Base-by-base conservation (phyloP, 2,113 vertebrate species). In the Austrofundulus limnaeus region DNA sequence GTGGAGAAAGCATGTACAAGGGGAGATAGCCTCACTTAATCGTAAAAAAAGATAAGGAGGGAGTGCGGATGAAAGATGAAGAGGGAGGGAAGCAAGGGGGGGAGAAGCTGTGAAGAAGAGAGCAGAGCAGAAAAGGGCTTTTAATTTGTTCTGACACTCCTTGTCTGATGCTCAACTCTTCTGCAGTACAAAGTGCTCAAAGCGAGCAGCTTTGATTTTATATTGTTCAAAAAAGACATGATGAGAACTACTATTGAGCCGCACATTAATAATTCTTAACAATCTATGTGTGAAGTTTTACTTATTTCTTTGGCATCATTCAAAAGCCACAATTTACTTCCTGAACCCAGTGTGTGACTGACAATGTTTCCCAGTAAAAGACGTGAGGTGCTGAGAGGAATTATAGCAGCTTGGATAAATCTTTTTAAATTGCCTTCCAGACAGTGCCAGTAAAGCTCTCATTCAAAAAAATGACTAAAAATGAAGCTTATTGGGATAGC, bases 91-190 rank as follows among this genome's bases (percentile, higher is more conserved):
- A 20, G 43, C 17, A 10, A 1, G 31, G 31, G 7, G 28, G 7
- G 31, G 9, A 77, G 50, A 60, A 20, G 43, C 17, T 56, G 15
- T 19, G 53, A 51, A 31, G 51, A 53, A 52, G 61, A 53, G 21
- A 66, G 62, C 37, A 17, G 42, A 59, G 58, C 10, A 10, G 58
- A 80, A 55, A 69, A 46, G 39, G 61, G 61, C 64, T 80, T 86
- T 76, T 85, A 81, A 89, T 92, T 82, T 83, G 78, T 66, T 86
- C 73, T 80, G 87, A 87, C 75, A 17, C 72, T 80, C 65, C 70
- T 63, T 24, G 59, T 49, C 59, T 59, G 74, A 83, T 77, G 76
- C 75, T 82, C 70, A 54, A 82, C 82, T 78, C 73, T 72, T 84
- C 81, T 59, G 71, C 77, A 61, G 56, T 54, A 58, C 54, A 37